phyloP scores from a whole-genome alignment of 2,888 invertebrate species.

The Danaus chrysippus region DNA sequence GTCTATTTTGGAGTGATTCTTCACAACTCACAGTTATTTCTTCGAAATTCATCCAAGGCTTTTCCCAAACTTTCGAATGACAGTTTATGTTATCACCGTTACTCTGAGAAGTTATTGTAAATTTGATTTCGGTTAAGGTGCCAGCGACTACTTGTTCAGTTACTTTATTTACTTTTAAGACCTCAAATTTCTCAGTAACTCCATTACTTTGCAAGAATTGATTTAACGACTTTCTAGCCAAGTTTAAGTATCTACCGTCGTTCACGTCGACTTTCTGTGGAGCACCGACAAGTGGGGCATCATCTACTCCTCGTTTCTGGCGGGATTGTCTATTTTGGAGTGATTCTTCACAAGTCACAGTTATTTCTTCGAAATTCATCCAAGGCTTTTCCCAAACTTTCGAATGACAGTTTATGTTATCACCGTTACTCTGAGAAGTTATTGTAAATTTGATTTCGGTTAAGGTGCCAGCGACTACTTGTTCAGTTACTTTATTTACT shows the following conservation, averaged over 20 bases:
- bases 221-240: slow-evolving; percentile 42
- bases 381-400: no score
- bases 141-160: slow-evolving; percentile 65
- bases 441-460: no score
- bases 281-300: slow-evolving; percentile 30
- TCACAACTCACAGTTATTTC: slow-evolving; percentile 42
- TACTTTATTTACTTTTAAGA: slow-evolving; percentile 58
- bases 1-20: neutral
- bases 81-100: slow-evolving; percentile 48
- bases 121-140: slow-evolving; percentile 44
- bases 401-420: no score
- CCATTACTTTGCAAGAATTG: slow-evolving; percentile 35
- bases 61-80: slow-evolving; percentile 75
- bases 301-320: slow-evolving; percentile 6
- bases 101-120: slow-evolving; percentile 47
- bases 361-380: no score
- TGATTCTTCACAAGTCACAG: no score
- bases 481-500: no score
- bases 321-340: no score
- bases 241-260: slow-evolving; percentile 34
- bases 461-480: no score
- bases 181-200: slow-evolving; percentile 39
- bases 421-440: no score
- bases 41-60: slow-evolving; percentile 10
- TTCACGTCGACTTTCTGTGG: slow-evolving; percentile 28